Percentiles rank a stretch among this genome's conserved stretches.
Evolutionary conservation across 2,113 vertebrate species (phyloP).

Genomic region (Psammodynastes pulverulentus): DNA sequence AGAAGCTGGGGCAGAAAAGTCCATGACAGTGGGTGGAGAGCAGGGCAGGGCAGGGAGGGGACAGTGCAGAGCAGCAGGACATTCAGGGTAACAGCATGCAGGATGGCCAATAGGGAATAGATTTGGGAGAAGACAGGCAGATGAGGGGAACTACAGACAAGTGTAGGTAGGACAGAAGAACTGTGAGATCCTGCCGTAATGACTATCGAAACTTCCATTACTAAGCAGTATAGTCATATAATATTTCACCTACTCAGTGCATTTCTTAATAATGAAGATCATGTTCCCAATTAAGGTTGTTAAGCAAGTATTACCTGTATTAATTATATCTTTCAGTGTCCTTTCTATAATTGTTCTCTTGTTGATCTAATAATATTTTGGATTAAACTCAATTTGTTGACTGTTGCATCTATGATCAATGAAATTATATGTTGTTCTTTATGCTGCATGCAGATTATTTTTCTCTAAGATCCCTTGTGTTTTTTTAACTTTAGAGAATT

Average conservation of each 20-base stretch:
- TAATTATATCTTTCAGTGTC: not conserved
- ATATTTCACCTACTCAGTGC: not conserved
- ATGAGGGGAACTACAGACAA: not conserved
- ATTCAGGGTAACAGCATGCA: not conserved
- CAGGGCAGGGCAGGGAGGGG: not conserved
- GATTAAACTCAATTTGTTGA: not conserved
- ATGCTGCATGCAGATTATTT: not conserved
- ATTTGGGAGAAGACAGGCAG: not conserved
- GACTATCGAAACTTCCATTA: not conserved
- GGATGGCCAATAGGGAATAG: not conserved
- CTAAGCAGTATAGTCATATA: not conserved
- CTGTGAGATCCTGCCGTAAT: not conserved
- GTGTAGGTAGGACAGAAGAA: not conserved
- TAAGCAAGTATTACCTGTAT: not conserved
- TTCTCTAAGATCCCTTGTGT: not conserved
- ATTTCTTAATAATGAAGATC: not conserved
- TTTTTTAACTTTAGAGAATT: not conserved
- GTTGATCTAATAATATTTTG: not conserved
- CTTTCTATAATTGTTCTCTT: not conserved
- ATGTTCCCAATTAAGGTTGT: not conserved
- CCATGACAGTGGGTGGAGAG: not conserved
- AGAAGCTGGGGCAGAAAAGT: not conserved
- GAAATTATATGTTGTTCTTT: not conserved
- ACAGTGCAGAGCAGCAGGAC: not conserved
- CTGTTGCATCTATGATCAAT: not conserved